phyloP scores from a whole-genome alignment of 1,140 invertebrate species.

The Saccostrea glomerata region DNA sequence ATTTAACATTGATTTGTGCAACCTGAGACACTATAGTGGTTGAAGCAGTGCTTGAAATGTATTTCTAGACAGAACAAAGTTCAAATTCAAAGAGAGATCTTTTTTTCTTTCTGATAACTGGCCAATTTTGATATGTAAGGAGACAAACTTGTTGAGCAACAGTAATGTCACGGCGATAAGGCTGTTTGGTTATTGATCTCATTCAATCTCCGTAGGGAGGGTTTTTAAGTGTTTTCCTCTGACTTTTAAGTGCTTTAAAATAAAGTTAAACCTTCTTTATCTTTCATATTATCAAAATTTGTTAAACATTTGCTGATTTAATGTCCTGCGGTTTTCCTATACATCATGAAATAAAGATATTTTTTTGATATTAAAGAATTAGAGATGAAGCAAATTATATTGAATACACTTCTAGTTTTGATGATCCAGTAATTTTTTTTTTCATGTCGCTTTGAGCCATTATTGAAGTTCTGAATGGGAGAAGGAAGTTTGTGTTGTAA shows the following conservation, averaged over 20 bases:
- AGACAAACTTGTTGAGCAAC: constrained; percentile 33
- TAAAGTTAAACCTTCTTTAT: constrained; percentile 32
- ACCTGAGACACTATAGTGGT: constrained; percentile 14
- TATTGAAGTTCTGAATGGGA: neutral
- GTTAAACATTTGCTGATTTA: neutral
- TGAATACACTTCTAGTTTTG: neutral
- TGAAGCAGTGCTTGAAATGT: constrained; percentile 23
- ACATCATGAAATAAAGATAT: neutral
- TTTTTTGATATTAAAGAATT: neutral
- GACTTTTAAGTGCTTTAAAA: constrained; percentile 28
- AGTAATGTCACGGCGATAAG: constrained; percentile 16
- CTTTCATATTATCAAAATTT: constrained; percentile 15
- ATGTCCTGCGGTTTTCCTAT: neutral
- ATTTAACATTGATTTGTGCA: constrained; percentile 5
- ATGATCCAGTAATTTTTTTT: neutral
- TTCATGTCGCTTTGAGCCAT: neutral
- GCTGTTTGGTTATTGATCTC: constrained; percentile 25
- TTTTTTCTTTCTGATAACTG: neutral
- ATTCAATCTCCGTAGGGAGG: constrained; percentile 5
- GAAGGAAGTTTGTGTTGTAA: neutral
- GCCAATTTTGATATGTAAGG: neutral
- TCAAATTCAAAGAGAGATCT: constrained; percentile 2
- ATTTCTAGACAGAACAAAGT: constrained; percentile 14
- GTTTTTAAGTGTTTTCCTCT: constrained; percentile 24
- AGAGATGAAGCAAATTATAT: neutral